phyloP scores from a whole-genome alignment of 2,797 vertebrate species.

The Artibeus lituratus region DNA sequence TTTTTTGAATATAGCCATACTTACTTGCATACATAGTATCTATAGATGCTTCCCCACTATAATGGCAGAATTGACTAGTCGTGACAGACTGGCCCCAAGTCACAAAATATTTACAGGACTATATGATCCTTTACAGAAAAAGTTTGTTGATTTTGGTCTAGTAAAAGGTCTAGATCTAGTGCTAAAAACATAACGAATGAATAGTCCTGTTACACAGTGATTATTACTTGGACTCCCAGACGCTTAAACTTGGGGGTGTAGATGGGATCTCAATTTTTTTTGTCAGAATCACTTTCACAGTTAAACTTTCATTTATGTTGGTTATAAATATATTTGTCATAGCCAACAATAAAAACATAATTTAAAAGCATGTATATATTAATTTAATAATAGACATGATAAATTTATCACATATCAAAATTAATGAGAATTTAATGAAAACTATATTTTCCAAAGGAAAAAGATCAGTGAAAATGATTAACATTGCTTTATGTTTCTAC shows the following conservation, averaged over 20 bases:
- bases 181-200: background rate
- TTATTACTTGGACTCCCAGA: background rate
- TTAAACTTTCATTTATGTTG: background rate
- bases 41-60: background rate
- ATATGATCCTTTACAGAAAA: background rate
- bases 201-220: background rate
- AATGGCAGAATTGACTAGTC: background rate
- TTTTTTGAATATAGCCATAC: background rate
- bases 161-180: background rate
- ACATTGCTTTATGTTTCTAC: background rate
- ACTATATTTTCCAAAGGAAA: background rate
- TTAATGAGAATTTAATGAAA: background rate
- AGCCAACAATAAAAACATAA: background rate
- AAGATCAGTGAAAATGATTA: background rate
- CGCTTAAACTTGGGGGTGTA: background rate
- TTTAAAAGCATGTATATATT: background rate
- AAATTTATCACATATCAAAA: background rate
- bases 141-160: background rate
- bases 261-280: background rate
- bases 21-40: background rate
- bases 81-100: background rate
- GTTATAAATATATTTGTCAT: background rate
- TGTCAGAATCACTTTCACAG: background rate
- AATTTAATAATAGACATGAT: background rate
- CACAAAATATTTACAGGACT: background rate